Evolutionary conservation across 2,888 invertebrate species (phyloP).

Genomic region (Cephonodes hylas): DNA sequence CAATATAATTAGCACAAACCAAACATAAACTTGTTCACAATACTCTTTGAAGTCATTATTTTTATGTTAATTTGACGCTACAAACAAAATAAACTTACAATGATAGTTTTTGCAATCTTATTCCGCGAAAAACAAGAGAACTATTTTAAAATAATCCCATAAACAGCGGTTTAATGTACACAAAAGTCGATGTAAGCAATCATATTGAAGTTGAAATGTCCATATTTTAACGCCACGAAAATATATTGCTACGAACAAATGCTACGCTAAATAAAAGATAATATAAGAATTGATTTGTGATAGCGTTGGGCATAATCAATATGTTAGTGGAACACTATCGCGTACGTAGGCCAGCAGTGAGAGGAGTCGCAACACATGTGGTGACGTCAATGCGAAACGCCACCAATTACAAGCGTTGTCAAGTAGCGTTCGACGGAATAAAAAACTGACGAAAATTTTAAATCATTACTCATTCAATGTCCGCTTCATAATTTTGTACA

Average conservation of each 20-base stretch:
- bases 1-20: not conserved
- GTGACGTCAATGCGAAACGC: slow-evolving; percentile 15
- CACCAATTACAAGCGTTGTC: not conserved
- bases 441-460: no score
- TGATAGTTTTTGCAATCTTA: no score
- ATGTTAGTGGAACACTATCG: not conserved
- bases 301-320: not conserved
- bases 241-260: not conserved
- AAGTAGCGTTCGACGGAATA: not conserved
- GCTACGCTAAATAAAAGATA: not conserved
- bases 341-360: slow-evolving; percentile 5
- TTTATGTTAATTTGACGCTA: no score
- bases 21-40: no score
- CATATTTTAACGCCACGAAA: not conserved
- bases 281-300: not conserved
- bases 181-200: not conserved
- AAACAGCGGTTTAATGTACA: not conserved
- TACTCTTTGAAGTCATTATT: no score
- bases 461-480: no score
- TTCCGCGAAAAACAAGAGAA: no score
- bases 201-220: not conserved
- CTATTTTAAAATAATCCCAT: not conserved
- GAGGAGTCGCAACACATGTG: not conserved
- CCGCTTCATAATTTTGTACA: no score
- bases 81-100: no score